phyloP scores from a whole-genome alignment of 1,140 invertebrate species.

The Magallana ariakensis region DNA sequence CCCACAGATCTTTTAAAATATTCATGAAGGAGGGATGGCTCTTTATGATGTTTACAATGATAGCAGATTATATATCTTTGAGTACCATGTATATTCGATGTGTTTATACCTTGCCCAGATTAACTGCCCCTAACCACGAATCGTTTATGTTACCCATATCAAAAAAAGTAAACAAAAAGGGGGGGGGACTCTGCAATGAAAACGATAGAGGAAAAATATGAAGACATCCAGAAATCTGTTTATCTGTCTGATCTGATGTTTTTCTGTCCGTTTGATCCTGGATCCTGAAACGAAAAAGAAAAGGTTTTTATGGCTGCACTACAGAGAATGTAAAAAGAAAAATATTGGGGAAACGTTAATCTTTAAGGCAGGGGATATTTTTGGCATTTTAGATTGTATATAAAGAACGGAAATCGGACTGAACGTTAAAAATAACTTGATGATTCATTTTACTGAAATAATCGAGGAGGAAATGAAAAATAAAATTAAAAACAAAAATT shows the following conservation, averaged over 20 bases:
- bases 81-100: not conserved
- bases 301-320: no score
- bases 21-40: not conserved
- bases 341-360: no score
- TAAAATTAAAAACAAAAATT: no score
- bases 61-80: not conserved
- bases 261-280: not conserved
- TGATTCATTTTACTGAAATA: no score
- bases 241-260: not conserved
- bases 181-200: not conserved
- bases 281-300: not conserved
- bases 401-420: no score
- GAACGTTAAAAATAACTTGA: no score
- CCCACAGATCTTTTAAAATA: not conserved
- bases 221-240: not conserved
- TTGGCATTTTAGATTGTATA: no score
- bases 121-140: no score
- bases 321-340: no score
- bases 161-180: not conserved
- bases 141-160: not conserved
- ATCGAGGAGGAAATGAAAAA: no score
- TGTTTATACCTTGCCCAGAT: not conserved
- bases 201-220: not conserved
- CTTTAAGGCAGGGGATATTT: no score
- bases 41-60: slow-evolving; percentile 10